Evolutionary conservation across 2,797 vertebrate genomes (phyloP).

Genomic region (Bovichtus variegatus): DNA sequence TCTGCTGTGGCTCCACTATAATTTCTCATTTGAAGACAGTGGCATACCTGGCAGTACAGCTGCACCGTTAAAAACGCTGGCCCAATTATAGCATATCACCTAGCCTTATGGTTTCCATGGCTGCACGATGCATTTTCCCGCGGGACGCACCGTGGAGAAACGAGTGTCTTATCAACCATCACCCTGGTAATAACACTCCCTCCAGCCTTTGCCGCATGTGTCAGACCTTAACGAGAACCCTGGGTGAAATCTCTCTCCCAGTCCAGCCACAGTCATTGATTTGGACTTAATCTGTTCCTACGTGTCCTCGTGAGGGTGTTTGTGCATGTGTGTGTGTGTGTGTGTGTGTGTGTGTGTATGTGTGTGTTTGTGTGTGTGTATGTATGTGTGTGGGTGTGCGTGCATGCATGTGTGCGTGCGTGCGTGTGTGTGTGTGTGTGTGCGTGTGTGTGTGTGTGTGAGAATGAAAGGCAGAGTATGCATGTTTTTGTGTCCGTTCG

Average conservation of each 20-base stretch:
- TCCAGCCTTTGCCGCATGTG: slow-evolving; percentile 86
- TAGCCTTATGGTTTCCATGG: slow-evolving; percentile 95
- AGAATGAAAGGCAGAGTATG: slow-evolving; percentile 11
- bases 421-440: too few species aligned
- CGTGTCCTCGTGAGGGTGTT: slow-evolving; percentile 66
- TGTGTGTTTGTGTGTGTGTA: slow-evolving; percentile 27
- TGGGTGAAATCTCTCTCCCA: slow-evolving; percentile 89
- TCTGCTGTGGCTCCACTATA: slow-evolving; percentile 74
- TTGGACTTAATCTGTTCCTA: slow-evolving; percentile 90
- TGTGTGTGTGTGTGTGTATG: slow-evolving; percentile 23
- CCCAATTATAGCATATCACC: slow-evolving; percentile 93
- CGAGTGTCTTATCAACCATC: slow-evolving; percentile 93
- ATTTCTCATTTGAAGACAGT: slow-evolving; percentile 87
- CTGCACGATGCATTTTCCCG: slow-evolving; percentile 90
- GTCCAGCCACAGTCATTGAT: slow-evolving; percentile 89
- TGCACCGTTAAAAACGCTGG: slow-evolving; percentile 85
- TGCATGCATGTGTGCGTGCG: neutral
- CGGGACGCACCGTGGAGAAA: slow-evolving; percentile 90
- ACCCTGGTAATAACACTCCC: slow-evolving; percentile 91
- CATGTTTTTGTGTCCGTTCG: slow-evolving; percentile 54
- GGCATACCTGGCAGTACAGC: slow-evolving; percentile 87
- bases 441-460: neutral
- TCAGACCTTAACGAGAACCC: slow-evolving; percentile 90
- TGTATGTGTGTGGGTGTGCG: neutral
- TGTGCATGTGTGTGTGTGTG: slow-evolving; percentile 49